These are phyloP conservation scores for Thunnus albacares DNA, from an alignment of 2,797 vertebrate genomes.

Conservation along the genomic window DNA sequence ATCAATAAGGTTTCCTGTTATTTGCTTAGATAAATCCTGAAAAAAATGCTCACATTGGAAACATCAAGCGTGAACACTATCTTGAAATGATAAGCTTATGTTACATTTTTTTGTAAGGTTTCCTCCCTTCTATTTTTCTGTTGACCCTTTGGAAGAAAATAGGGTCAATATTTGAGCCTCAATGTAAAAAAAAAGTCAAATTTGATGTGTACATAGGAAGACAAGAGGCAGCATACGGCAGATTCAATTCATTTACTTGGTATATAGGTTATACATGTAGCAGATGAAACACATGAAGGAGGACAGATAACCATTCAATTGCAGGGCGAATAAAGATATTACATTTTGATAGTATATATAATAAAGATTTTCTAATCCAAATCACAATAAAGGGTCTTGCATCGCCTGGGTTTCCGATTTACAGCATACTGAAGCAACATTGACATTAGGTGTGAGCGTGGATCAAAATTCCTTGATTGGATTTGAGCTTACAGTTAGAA, in stretches of 20 bases:
- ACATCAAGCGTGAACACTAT: not conserved
- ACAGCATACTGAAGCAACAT: not conserved
- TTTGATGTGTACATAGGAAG: not conserved
- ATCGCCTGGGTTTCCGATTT: not conserved
- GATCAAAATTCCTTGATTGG: not conserved
- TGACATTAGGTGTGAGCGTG: not conserved
- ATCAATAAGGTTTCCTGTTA: not conserved
- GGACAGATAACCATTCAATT: not conserved
- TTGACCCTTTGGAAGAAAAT: not conserved
- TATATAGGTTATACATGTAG: not conserved
- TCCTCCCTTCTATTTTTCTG: not conserved
- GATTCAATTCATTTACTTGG: not conserved
- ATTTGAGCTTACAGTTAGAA: not conserved
- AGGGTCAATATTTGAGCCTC: not conserved
- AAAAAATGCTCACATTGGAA: not conserved
- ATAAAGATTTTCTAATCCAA: not conserved
- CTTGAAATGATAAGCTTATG: too few species aligned
- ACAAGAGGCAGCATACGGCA: not conserved
- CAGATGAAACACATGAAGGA: not conserved
- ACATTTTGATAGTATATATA: not conserved
- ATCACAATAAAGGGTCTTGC: not conserved
- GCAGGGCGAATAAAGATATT: not conserved
- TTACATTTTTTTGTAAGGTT: too few species aligned
- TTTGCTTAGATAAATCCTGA: not conserved
- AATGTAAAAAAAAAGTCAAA: not conserved